These are phyloP conservation scores for Cantharis rufa DNA, from an alignment of 2,888 invertebrate species.

Conservation along the genomic window DNA sequence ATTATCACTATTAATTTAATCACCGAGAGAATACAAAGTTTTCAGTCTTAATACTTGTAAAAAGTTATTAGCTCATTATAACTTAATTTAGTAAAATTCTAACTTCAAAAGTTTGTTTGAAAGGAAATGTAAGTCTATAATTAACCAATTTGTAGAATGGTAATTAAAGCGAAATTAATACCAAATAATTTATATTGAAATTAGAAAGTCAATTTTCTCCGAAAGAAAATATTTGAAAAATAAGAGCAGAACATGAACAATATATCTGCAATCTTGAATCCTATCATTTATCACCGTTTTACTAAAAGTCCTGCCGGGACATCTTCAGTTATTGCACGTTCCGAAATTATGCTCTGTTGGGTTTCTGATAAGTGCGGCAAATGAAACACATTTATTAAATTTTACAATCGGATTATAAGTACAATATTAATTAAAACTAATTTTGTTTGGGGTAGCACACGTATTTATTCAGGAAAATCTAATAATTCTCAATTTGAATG, in stretches of 20 bases:
- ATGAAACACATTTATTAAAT: constrained; percentile 7
- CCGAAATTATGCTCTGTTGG: constrained; percentile 23
- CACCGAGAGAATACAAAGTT: not conserved
- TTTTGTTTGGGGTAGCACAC: not conserved
- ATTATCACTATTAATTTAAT: not conserved
- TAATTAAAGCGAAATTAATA: constrained; percentile 10
- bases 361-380: constrained; percentile 15
- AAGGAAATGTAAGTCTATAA: not conserved
- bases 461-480: not conserved
- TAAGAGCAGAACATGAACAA: constrained; percentile 23
- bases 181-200: constrained; percentile 10
- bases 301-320: constrained; percentile 24
- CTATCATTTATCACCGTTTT: constrained; percentile 27
- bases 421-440: not conserved
- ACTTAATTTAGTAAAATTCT: not conserved
- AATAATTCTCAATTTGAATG: not conserved
- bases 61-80: not conserved
- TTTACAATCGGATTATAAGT: not conserved
- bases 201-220: constrained; percentile 14
- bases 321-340: constrained; percentile 28
- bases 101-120: not conserved
- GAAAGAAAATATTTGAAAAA: constrained; percentile 14
- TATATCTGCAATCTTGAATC: constrained; percentile 17
- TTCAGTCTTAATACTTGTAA: not conserved
- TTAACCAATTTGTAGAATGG: not conserved